These are phyloP conservation scores for Microctonus brassicae DNA, from an alignment of 2,888 invertebrate species.

Conservation along the genomic window DNA sequence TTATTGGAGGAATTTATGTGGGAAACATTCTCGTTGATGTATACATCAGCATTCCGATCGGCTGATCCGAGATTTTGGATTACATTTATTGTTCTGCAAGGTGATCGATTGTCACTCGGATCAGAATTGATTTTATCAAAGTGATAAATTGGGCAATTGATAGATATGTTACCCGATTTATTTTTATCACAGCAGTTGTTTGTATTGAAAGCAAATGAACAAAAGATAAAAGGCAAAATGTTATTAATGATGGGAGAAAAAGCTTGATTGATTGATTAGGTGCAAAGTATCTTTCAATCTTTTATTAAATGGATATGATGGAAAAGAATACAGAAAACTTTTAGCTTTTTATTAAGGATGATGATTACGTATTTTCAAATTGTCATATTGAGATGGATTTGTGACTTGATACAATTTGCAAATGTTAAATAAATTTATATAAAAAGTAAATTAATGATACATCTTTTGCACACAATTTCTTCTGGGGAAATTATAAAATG, in stretches of 20 bases:
- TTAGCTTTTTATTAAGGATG: neutral
- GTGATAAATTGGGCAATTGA: neutral
- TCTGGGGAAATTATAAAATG: neutral
- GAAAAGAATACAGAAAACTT: too few species aligned
- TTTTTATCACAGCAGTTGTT: neutral
- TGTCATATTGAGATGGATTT: neutral
- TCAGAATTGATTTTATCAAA: constrained; percentile 41
- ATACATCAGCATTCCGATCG: constrained; percentile 26
- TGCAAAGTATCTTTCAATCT: neutral
- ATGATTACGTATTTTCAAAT: neutral
- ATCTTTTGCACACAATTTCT: neutral
- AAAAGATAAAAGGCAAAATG: neutral
- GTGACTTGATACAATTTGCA: neutral
- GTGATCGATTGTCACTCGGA: constrained; percentile 57
- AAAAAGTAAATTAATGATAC: neutral
- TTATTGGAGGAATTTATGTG: constrained; percentile 5
- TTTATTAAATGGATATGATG: neutral
- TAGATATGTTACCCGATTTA: neutral
- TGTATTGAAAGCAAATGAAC: neutral
- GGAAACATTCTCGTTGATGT: neutral
- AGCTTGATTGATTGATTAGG: neutral
- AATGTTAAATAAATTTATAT: neutral
- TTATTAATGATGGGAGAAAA: too few species aligned
- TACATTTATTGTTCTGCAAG: constrained; percentile 2
- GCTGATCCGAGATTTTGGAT: constrained; percentile 54